phyloP scores from a whole-genome alignment of 2,888 invertebrate species.

The Andricus quercusramuli region DNA sequence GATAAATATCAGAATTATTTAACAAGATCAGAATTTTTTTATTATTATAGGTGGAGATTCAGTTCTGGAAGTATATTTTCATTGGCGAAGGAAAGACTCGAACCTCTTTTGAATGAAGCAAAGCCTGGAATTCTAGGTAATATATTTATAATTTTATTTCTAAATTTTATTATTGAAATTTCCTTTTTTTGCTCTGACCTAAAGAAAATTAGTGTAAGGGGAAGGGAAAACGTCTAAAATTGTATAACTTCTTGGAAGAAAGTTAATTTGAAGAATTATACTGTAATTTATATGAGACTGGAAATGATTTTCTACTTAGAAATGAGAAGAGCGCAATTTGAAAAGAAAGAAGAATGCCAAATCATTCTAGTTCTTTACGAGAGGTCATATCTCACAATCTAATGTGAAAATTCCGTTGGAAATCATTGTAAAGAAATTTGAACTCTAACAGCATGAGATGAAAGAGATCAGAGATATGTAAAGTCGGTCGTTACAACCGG shows the following conservation, averaged over 20 bases:
- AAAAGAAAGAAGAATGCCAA: not conserved
- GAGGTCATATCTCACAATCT: not conserved
- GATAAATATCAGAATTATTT: not conserved
- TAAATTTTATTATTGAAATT: not conserved
- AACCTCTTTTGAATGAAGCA: slow-evolving; percentile 79
- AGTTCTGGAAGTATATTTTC: slow-evolving; percentile 78
- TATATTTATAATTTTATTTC: slow-evolving; percentile 2
- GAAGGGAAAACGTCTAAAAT: too few species aligned
- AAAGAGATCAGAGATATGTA: slow-evolving; percentile 12
- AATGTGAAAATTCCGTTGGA: not conserved
- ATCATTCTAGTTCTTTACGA: not conserved
- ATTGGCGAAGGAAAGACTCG: slow-evolving; percentile 78
- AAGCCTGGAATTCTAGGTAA: slow-evolving; percentile 80
- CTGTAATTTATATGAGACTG: not conserved
- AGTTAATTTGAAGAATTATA: not conserved
- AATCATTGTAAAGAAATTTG: not conserved
- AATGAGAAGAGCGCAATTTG: not conserved
- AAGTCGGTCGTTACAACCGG: slow-evolving; percentile 16
- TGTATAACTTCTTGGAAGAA: not conserved
- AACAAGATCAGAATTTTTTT: not conserved
- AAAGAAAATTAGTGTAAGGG: too few species aligned
- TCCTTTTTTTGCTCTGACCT: not conserved
- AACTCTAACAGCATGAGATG: not conserved
- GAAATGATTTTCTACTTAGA: not conserved
- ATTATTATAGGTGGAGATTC: slow-evolving; percentile 73